phyloP scores from a whole-genome alignment of 1,140 invertebrate genomes.

The Aradophagus sp. region DNA sequence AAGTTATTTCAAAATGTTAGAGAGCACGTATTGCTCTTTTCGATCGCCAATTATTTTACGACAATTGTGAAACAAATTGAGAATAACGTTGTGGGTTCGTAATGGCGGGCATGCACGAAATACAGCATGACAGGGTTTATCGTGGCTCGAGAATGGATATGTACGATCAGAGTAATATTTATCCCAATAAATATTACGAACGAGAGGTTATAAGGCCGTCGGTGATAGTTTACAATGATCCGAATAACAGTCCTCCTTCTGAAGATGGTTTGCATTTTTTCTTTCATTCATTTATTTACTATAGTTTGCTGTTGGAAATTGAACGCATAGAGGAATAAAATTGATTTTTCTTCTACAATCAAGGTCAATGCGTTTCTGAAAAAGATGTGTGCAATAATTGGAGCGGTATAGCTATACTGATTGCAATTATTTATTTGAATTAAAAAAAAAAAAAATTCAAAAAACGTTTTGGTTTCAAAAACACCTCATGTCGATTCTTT shows the following conservation, averaged over 20 bases:
- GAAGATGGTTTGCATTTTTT: conserved; percentile 62
- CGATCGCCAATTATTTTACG: neutral
- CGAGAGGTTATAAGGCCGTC: conserved; percentile 68
- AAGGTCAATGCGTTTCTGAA: no score
- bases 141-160: conserved; percentile 48
- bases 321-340: no score
- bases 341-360: neutral
- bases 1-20: no score
- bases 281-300: neutral
- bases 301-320: neutral
- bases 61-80: neutral
- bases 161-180: conserved; percentile 37
- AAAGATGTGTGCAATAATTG: no score
- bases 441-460: no score
- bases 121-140: conserved; percentile 61
- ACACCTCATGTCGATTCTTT: neutral
- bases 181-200: conserved; percentile 59
- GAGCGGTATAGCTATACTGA: no score
- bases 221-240: conserved; percentile 59
- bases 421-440: no score
- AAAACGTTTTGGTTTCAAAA: no score
- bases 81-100: neutral
- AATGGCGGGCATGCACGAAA: conserved; percentile 59
- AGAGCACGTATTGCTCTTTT: neutral
- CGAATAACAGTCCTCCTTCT: conserved; percentile 60